A percentile compares a stretch with the other conserved stretches of the same genome.
phyloP scores from a whole-genome alignment of 35 echinoderm and acorn worm species.

The Anneissia japonica region DNA sequence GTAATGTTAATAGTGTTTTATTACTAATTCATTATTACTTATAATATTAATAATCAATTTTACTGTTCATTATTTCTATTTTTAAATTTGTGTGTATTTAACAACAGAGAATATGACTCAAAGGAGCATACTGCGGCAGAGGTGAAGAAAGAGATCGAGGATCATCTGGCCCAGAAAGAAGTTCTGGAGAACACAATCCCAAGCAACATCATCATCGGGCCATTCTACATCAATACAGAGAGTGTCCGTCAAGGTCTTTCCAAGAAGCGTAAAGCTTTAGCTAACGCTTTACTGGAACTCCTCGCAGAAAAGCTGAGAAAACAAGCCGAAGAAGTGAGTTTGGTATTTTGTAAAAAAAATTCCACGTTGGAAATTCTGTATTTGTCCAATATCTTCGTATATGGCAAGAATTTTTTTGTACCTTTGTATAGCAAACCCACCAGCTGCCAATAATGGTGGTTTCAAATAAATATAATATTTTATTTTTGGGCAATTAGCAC shows the following conservation, averaged over 20 bases:
- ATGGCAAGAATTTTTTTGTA: too few relatives aligned
- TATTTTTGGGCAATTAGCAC: too few relatives aligned
- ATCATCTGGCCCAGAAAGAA: conserved; percentile 77
- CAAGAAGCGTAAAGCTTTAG: conserved; percentile 95
- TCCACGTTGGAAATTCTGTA: too few relatives aligned
- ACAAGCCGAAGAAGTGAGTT: conserved; percentile 96
- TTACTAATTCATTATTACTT: too few relatives aligned
- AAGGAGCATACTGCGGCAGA: conserved; percentile 90
- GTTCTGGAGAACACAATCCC: conserved; percentile 82
- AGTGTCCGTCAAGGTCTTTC: conserved; percentile 82
- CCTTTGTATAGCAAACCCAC: too few relatives aligned
- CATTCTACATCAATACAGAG: conserved; percentile 95
- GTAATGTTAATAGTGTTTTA: too few relatives aligned
- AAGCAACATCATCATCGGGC: conserved; percentile 86
- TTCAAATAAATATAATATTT: too few relatives aligned
- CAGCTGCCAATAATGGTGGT: too few relatives aligned
- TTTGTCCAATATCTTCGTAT: too few relatives aligned
- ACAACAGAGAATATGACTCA: conserved; percentile 75
- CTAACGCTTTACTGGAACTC: conserved; percentile 93
- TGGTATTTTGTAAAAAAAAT: neutral
- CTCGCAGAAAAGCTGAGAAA: conserved; percentile 87
- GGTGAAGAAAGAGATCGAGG: conserved; percentile 98
- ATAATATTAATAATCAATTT: too few relatives aligned
- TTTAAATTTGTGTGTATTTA: too few relatives aligned
- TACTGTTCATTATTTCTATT: too few relatives aligned